Percentiles rank a stretch among this genome's conserved stretches.
Evolutionary conservation across 2,113 vertebrate species (phyloP).

Genomic region (Epinephelus lanceolatus): DNA sequence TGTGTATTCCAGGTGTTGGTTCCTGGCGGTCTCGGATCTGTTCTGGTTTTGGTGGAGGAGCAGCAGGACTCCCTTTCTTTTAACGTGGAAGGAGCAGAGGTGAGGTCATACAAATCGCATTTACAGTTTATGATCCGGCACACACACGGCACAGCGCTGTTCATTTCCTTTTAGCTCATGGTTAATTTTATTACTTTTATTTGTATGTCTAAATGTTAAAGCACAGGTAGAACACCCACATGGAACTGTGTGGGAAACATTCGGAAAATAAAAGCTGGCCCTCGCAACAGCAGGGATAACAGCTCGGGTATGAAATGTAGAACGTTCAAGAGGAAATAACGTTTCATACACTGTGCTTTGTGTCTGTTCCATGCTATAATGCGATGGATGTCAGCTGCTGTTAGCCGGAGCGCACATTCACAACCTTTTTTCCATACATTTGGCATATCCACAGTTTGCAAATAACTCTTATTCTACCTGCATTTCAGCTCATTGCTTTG

Average conservation of each 20-base stretch:
- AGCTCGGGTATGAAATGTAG: constrained; percentile 30
- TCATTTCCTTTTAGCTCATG: background rate
- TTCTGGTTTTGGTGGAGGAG: constrained; percentile 82
- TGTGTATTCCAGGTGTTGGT: constrained; percentile 70
- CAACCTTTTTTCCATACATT: constrained; percentile 8
- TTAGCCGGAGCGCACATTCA: background rate
- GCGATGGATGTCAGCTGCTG: constrained; percentile 13
- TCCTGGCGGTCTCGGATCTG: constrained; percentile 79
- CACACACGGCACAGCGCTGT: background rate
- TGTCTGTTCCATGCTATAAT: background rate
- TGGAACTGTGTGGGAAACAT: background rate
- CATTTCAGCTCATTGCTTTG: constrained; percentile 13
- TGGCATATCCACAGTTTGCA: constrained; percentile 7
- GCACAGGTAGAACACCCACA: constrained; percentile 18
- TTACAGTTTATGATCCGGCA: background rate
- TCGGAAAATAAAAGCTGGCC: background rate
- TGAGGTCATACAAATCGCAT: constrained; percentile 49
- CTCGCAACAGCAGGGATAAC: background rate
- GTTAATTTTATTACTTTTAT: constrained; percentile 4
- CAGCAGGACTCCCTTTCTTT: constrained; percentile 68
- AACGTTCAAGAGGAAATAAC: constrained; percentile 3
- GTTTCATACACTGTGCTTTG: background rate
- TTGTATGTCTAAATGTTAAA: background rate
- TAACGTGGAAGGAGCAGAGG: constrained; percentile 79
- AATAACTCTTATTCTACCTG: background rate